Evolutionary conservation across 2,797 vertebrate species (phyloP).

Genomic region (Carduelis carduelis): DNA sequence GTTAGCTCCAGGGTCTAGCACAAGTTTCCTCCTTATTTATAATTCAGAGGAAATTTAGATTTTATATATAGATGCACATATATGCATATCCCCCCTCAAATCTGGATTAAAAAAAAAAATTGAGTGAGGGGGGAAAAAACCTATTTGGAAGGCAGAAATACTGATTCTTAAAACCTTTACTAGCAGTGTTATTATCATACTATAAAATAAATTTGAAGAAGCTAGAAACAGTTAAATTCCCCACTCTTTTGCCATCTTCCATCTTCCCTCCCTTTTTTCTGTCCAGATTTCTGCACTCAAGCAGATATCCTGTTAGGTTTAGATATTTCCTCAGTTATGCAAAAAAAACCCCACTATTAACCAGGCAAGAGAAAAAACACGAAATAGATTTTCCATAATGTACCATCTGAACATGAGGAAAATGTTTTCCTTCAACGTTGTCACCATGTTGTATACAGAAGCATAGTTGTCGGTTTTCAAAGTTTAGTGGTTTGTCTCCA

Average conservation of each 20-base stretch:
- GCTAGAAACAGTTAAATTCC: not conserved
- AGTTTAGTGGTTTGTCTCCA: not conserved
- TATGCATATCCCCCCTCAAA: not conserved
- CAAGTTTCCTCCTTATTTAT: not conserved
- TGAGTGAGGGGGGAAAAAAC: rapidly evolving
- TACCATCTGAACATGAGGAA: not conserved
- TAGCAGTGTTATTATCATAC: not conserved
- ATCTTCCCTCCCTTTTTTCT: not conserved
- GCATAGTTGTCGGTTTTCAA: not conserved
- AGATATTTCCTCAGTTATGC: not conserved
- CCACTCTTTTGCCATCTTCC: not conserved
- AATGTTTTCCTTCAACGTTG: not conserved
- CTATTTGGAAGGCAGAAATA: not conserved
- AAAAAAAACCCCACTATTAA: not conserved
- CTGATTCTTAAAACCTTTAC: not conserved
- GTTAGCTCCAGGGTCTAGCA: not conserved
- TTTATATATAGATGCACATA: not conserved
- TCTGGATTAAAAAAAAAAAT: not conserved
- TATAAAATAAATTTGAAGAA: slow-evolving; percentile 15
- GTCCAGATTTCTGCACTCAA: not conserved
- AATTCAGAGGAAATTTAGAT: not conserved
- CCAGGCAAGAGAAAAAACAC: not conserved
- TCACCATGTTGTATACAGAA: not conserved
- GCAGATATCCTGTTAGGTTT: not conserved
- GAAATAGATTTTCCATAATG: not conserved